Percentiles rank a stretch among this genome's conserved stretches.
Conservation (phyloP, 92 coral and sea anemone genomes). For the Siderastrea radians region DNA sequence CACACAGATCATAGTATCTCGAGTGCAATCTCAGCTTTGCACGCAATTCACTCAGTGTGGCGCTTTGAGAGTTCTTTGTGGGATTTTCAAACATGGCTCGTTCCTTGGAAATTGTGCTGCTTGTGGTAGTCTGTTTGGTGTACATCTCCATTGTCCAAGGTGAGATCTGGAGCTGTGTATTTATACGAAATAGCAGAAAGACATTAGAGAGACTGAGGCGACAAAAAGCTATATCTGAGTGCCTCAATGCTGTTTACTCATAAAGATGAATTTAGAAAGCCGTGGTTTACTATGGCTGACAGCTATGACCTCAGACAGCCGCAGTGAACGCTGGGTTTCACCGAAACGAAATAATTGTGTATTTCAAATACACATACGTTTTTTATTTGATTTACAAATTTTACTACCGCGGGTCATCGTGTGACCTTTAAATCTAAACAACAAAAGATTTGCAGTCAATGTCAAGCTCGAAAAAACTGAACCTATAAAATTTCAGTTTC, state of each 20-base stretch:
- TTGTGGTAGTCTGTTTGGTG: neutral
- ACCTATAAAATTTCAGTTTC: too few species aligned
- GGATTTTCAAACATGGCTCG: conserved; percentile 10
- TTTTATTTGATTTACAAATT: too few species aligned
- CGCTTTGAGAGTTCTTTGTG: neutral
- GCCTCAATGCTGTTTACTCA: neutral
- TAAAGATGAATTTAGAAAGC: neutral
- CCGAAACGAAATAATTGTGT: neutral
- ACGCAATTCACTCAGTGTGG: neutral
- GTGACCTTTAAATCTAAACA: too few species aligned
- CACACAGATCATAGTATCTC: neutral
- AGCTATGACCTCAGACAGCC: too few species aligned
- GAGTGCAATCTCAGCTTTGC: conserved; percentile 8
- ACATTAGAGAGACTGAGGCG: neutral
- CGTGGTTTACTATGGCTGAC: neutral
- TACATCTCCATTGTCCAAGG: conserved; percentile 15
- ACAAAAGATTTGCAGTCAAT: too few species aligned
- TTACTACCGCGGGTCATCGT: too few species aligned
- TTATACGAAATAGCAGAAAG: neutral
- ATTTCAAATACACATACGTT: neutral
- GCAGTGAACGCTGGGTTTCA: neutral
- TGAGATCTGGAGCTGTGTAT: neutral
- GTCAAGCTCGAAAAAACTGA: too few species aligned
- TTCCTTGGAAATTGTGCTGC: neutral
- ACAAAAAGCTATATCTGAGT: neutral